Base-by-base conservation (phyloP, 1,140 invertebrate genomes). In the Drosophila persimilis region DNA sequence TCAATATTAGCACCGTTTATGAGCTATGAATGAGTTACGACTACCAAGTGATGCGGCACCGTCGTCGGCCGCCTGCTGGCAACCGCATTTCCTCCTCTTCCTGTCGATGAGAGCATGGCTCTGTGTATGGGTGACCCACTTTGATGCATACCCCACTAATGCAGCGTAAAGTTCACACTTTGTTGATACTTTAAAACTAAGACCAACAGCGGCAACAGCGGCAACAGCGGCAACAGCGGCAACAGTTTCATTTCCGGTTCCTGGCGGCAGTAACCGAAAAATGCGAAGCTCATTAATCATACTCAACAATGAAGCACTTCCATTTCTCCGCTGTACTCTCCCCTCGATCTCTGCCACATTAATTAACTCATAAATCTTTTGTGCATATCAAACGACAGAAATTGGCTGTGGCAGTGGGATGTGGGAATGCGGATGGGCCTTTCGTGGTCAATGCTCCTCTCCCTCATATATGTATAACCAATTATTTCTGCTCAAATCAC, bases 361-460 rank as follows among this genome's bases (percentile, higher is more conserved):
- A 85, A 85, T 85, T 85, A 85, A 77, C 80, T 85, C 81, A 85
- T 85, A 85, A 85, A 86, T 85, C 80, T 86, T 86, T 80, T 74
- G 67, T 73, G 80, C 73, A 80, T 77, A 85, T 85, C 81, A 64
- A 77, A 83, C 70, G 80, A 80, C 81, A 80, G 77, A 85, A 84
- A 80, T 84, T 85, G 80, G 54, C 54, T 56, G 43, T 20, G 41
- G 48, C 6, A 29, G 29, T 8, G 29, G 29, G 7, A 9, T 2
- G 29, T 24, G 31, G 29, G 7, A 6, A 9, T 31, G 8, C 31
- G 31, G 8, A 9, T 31, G 31, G 31, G 35, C n/a, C n/a, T 11
- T 45, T 46, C 22, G 29, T 35, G 65, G 39, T 43, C 48, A 31
- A 31, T 54, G 47, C 24, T 31, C 46, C 24, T 3, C 46, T 22